Evolutionary conservation across 2,113 vertebrate species (phyloP), one percentile per base, ranked within the genome.

Genomic region (Typhlomys cinereus): DNA sequence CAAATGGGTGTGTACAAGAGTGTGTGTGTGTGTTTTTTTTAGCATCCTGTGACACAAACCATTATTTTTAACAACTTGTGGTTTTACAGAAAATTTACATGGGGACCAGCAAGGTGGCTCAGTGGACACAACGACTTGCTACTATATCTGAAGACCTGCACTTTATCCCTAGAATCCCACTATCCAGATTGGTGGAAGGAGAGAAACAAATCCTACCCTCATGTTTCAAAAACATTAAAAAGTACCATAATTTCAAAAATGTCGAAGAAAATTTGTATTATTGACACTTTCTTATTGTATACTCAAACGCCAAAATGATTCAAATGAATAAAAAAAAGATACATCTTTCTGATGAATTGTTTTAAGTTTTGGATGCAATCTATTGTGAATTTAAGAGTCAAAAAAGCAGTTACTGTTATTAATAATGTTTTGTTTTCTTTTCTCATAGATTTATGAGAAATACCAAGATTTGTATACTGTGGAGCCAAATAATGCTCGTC

Each of bases 401-500:
- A 36, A 83, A 84, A 75, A 83, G 61, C 74, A 48, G 36, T 88
- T 88, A 78, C 84, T 64, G 74, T 88, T 93, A 41, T 74, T 91
- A 94, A 31, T 15, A 67, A 7, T 17, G n/a, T n/a, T 91, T 79
- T 91, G 1, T 95, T 79, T 94, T 96, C 95, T 67, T 15, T 29
- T 97, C 64, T 73, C 93, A 20, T 96, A 99, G 99, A 99, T 99
- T 95, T 99, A 99, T 96, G 86, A 97, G 91, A 97, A 97, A 94
- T 99, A 99, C 91, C 97, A 82, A 95, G 85, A 98, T 31, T 95
- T 98, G 88, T 99, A 99, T 97, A 99, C 98, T 10, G 98, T 99
- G 94, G 98, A 99, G 97, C 97, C 99, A 71, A 99, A 99, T 89
- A 99, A 99, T 34, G 99, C 99, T 36, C 98, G 98, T 61, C 98